Evolutionary conservation across 2,113 vertebrate genomes (phyloP).

Genomic region (Desmodus rotundus): DNA sequence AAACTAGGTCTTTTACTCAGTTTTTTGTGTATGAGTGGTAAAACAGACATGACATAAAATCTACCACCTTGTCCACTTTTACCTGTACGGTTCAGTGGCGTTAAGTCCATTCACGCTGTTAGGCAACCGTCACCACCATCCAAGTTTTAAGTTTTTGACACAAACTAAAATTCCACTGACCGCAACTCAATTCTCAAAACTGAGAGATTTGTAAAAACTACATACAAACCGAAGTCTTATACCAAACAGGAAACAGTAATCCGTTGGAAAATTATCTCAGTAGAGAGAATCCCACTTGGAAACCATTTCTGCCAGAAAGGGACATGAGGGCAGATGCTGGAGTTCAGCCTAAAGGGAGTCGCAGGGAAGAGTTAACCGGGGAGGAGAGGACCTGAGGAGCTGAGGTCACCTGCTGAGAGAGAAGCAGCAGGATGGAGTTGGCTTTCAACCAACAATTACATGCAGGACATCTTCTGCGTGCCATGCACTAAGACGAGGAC

Average conservation of each 20-base stretch:
- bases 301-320: neutral
- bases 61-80: neutral
- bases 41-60: neutral
- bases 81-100: neutral
- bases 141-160: neutral
- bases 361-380: neutral
- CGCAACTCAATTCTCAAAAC: neutral
- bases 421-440: neutral
- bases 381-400: neutral
- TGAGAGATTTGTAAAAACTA: neutral
- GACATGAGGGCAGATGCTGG: neutral
- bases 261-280: neutral
- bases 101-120: neutral
- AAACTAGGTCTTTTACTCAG: neutral
- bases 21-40: neutral
- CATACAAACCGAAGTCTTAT: neutral
- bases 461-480: neutral
- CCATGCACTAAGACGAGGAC: neutral
- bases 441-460: neutral
- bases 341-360: neutral
- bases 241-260: neutral
- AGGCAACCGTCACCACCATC: neutral
- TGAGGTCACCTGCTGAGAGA: neutral
- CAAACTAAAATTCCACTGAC: neutral
- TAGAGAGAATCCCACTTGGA: neutral